Evolutionary conservation across 1,140 invertebrate genomes (phyloP).

Genomic region (Apis florea): DNA sequence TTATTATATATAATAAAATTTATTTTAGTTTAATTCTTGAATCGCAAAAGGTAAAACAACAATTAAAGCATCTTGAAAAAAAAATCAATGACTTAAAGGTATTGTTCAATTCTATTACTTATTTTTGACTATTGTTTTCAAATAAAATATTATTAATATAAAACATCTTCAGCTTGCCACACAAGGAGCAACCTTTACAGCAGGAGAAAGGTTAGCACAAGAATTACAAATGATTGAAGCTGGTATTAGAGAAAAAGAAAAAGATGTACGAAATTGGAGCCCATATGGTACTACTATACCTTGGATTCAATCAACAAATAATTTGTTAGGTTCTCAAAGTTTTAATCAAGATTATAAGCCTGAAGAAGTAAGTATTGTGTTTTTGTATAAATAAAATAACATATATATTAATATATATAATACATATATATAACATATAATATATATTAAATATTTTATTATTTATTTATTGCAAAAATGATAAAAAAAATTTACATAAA

Average conservation of each 20-base stretch:
- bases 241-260: constrained; percentile 85
- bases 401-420: not conserved
- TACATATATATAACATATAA: no score
- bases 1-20: constrained; percentile 13
- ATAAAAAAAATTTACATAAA: constrained; percentile 2
- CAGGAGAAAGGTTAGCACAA: constrained; percentile 82
- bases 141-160: constrained; percentile 5
- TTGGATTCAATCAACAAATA: constrained; percentile 74
- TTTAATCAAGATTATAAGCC: constrained; percentile 73
- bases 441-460: not conserved
- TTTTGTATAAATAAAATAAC: not conserved
- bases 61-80: constrained; percentile 84
- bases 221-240: constrained; percentile 86
- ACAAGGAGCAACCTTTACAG: constrained; percentile 80
- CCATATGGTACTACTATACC: constrained; percentile 74
- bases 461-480: not conserved
- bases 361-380: constrained; percentile 66
- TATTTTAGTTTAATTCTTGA: constrained; percentile 81
- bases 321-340: constrained; percentile 71
- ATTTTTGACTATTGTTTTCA: not conserved
- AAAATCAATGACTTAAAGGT: constrained; percentile 86
- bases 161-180: constrained; percentile 75
- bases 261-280: constrained; percentile 82
- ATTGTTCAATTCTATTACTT: constrained; percentile 33
- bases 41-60: constrained; percentile 84